These are phyloP conservation scores for Buphagus erythrorhynchus DNA, from an alignment of 2,797 vertebrate genomes.

Conservation along the genomic window DNA sequence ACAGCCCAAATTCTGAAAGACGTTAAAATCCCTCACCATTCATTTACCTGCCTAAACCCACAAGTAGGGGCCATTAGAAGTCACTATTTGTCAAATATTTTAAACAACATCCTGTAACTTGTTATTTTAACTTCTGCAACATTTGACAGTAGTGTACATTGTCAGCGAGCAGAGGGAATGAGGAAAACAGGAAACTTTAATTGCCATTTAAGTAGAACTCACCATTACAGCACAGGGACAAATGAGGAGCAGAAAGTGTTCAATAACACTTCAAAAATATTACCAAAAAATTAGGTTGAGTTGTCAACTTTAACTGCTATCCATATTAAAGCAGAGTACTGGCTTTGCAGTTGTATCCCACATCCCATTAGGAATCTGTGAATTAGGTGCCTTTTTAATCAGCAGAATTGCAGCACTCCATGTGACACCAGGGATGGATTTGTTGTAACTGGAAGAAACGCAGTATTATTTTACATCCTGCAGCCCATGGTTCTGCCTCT, in stretches of 20 bases:
- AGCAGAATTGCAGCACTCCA: not conserved
- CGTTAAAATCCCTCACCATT: not conserved
- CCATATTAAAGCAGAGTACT: not conserved
- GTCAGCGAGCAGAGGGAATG: not conserved
- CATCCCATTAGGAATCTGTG: not conserved
- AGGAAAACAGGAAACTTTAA: not conserved
- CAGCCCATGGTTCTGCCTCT: not conserved
- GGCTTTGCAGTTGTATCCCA: not conserved
- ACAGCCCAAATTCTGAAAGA: not conserved
- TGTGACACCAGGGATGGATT: not conserved
- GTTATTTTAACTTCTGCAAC: not conserved
- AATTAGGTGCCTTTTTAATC: not conserved
- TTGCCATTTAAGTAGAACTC: not conserved
- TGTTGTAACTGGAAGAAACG: not conserved
- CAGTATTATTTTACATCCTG: not conserved
- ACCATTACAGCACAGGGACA: not conserved
- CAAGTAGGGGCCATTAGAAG: not conserved
- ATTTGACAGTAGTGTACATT: not conserved
- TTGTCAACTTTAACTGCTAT: not conserved
- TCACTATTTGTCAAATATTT: not conserved
- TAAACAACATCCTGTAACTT: not conserved
- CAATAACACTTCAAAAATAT: not conserved
- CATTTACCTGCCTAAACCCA: not conserved
- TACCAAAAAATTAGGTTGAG: not conserved
- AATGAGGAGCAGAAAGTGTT: not conserved